Conservation (phyloP, 35 echinoderm and acorn worm species). For the Antedon bifida region DNA sequence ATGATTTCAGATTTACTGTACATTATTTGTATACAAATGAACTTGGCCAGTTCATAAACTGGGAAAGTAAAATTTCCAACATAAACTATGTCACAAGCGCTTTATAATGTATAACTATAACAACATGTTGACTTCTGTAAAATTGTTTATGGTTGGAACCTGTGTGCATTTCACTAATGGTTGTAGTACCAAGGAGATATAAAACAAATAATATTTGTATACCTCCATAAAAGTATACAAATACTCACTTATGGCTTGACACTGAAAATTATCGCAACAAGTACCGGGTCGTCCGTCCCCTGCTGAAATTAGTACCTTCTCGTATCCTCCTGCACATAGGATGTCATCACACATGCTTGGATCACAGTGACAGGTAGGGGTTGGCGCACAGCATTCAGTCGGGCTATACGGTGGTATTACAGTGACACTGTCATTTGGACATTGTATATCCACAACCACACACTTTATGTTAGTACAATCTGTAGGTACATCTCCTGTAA, state of each 20-base stretch:
- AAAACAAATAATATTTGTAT: no score
- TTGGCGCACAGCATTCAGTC: conserved; percentile 78
- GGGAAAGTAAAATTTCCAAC: no score
- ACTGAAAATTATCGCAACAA: conserved; percentile 86
- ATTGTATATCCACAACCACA: background rate
- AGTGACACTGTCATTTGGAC: background rate
- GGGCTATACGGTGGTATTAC: conserved; percentile 3
- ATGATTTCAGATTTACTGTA: no score
- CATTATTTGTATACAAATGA: no score
- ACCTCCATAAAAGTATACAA: no score
- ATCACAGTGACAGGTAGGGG: conserved; percentile 54
- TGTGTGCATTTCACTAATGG: no score
- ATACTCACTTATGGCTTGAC: conserved; percentile 47
- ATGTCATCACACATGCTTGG: conserved; percentile 41
- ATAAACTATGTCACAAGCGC: no score
- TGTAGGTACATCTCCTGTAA: background rate
- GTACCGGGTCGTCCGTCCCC: conserved; percentile 54
- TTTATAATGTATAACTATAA: no score
- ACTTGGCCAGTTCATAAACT: no score
- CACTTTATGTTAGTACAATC: background rate
- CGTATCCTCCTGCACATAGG: conserved; percentile 60
- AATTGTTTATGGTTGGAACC: no score
- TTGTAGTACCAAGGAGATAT: no score
- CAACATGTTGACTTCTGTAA: no score
- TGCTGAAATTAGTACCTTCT: conserved; percentile 21